phyloP scores from a whole-genome alignment of 1,140 invertebrate genomes.

The Brachionus asplanchnoidis region DNA sequence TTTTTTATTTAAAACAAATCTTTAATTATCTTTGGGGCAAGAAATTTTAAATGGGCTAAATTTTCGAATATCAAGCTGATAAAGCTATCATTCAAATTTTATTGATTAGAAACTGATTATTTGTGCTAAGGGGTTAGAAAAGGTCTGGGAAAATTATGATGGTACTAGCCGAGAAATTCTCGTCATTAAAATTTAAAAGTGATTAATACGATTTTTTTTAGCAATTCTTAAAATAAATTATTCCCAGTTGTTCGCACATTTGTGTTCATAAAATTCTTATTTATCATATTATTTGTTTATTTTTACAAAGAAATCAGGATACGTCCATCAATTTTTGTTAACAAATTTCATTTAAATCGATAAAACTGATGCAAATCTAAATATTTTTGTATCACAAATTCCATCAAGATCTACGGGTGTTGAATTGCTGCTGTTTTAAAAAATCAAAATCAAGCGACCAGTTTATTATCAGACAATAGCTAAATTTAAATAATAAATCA shows the following conservation, averaged over 20 bases:
- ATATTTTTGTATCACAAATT: not conserved
- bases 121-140: not conserved
- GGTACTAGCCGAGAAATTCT: not conserved
- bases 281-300: not conserved
- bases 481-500: not conserved
- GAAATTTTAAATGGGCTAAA: not conserved
- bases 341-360: not conserved
- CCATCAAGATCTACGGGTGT: not conserved
- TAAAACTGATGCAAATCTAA: constrained; percentile 2
- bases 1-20: not conserved
- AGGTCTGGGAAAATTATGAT: not conserved
- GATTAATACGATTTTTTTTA: not conserved
- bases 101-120: not conserved
- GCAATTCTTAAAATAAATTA: not conserved
- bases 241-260: not conserved
- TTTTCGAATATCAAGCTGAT: not conserved
- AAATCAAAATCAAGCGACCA: not conserved
- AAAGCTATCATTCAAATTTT: not conserved
- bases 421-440: not conserved
- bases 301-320: not conserved
- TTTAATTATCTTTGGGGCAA: not conserved
- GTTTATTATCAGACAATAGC: not conserved
- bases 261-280: not conserved
- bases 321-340: not conserved
- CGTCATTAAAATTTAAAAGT: not conserved